Conservation (phyloP, 1,140 invertebrate genomes). For the Drosophila oshimai region DNA sequence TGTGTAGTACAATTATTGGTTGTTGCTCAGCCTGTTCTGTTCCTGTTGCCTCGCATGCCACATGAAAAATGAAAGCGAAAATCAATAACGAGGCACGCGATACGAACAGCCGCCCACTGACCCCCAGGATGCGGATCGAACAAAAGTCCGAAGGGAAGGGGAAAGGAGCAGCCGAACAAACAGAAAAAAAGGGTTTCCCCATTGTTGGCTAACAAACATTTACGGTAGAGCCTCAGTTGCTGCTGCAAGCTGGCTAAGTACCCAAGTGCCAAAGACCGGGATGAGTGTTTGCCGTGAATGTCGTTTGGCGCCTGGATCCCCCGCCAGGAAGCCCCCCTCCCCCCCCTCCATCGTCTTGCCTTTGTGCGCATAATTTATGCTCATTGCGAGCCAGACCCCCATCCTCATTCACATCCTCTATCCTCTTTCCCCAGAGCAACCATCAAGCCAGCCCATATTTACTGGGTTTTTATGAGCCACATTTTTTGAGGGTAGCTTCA, state of each 20-base stretch:
- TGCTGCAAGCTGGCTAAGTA: slow-evolving; percentile 3
- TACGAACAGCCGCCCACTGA: slow-evolving; percentile 53
- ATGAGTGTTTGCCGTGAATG: slow-evolving; percentile 22
- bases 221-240: not conserved
- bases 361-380: slow-evolving; percentile 75
- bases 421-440: slow-evolving; percentile 3
- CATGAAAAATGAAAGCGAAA: slow-evolving; percentile 81
- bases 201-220: slow-evolving; percentile 4
- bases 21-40: slow-evolving; percentile 35
- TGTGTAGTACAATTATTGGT: slow-evolving; percentile 46
- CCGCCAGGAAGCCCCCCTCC: not conserved
- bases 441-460: slow-evolving; percentile 32
- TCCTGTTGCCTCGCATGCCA: slow-evolving; percentile 56
- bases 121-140: slow-evolving; percentile 27
- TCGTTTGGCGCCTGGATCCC: slow-evolving; percentile 33
- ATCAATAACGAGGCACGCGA: slow-evolving; percentile 75
- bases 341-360: slow-evolving; percentile 7
- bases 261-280: not conserved
- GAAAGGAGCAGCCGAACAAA: too few relatives aligned
- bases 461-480: slow-evolving; percentile 24
- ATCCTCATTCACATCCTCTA: slow-evolving; percentile 4
- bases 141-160: not conserved
- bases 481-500: slow-evolving; percentile 29
- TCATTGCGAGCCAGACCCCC: slow-evolving; percentile 52
- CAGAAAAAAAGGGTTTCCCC: slow-evolving; percentile 28